These are phyloP conservation scores for Caracal caracal DNA, from an alignment of 2,113 vertebrate genomes.

Conservation along the genomic window DNA sequence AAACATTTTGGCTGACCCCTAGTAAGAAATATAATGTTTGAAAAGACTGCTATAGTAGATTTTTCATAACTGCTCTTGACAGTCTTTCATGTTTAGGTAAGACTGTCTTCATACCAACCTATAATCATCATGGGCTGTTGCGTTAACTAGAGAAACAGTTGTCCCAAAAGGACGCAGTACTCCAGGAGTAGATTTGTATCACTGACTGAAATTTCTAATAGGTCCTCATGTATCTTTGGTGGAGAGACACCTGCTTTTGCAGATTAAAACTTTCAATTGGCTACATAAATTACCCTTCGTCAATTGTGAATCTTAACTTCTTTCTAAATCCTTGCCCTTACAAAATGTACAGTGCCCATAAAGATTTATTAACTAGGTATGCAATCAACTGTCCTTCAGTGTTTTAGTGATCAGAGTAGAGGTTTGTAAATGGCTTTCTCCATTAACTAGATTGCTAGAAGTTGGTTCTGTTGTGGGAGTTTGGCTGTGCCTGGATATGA, in stretches of 20 bases:
- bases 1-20: background rate
- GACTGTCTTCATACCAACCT: background rate
- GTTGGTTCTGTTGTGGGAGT: background rate
- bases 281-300: background rate
- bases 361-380: background rate
- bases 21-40: background rate
- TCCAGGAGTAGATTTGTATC: background rate
- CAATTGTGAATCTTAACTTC: background rate
- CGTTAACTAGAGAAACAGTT: background rate
- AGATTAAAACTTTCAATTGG: background rate
- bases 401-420: background rate
- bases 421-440: background rate
- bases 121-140: background rate
- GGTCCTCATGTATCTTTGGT: background rate
- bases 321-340: background rate
- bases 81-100: background rate
- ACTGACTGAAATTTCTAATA: background rate
- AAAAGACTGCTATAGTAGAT: background rate
- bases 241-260: background rate
- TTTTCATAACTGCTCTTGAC: constrained; percentile 2
- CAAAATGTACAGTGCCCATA: background rate
- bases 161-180: background rate
- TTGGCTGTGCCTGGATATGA: background rate
- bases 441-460: background rate
- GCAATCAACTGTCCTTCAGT: background rate